Conservation (phyloP, 2,888 invertebrate species). For the Hirtodrosophila confusa region DNA sequence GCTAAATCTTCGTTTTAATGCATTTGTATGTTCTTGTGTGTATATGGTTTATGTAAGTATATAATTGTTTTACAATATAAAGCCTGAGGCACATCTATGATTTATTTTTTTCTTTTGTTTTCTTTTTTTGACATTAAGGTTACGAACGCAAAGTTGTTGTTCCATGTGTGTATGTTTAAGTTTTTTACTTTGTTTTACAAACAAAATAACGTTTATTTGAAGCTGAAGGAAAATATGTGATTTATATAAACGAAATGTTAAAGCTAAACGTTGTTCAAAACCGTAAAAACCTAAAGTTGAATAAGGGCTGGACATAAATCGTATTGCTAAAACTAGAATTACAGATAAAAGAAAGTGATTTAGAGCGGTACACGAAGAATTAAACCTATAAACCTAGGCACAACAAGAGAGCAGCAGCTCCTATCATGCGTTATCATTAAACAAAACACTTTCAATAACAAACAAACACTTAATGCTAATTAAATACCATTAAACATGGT, state of each 20-base stretch:
- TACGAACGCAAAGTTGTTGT: conserved; percentile 22
- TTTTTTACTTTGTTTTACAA: conserved; percentile 72
- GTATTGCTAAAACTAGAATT: conserved; percentile 43
- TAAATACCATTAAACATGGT: conserved; percentile 37
- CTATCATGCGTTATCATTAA: conserved; percentile 40
- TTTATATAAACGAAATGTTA: conserved; percentile 39
- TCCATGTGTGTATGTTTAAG: conserved; percentile 16
- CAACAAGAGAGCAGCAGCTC: conserved; percentile 27
- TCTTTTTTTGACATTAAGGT: conserved; percentile 30
- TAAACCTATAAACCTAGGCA: conserved; percentile 41
- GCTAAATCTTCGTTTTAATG: conserved; percentile 36
- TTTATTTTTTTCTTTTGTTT: conserved; percentile 29
- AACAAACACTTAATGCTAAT: conserved; percentile 74
- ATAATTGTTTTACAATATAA: conserved; percentile 80
- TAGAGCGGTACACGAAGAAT: conserved; percentile 24
- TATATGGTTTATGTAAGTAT: conserved; percentile 47
- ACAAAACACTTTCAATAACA: conserved; percentile 67
- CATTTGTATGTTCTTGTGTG: conserved; percentile 47
- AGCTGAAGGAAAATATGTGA: conserved; percentile 12
- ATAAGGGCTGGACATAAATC: conserved; percentile 15
- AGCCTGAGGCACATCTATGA: conserved; percentile 82
- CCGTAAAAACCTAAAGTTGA: conserved; percentile 33
- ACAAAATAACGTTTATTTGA: conserved; percentile 59
- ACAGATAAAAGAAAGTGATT: conserved; percentile 29
- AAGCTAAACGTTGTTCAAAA: conserved; percentile 51